Percentiles rank a stretch among this genome's conserved stretches.
Conservation (phyloP, 2,113 vertebrate species). For the Suncus etruscus region DNA sequence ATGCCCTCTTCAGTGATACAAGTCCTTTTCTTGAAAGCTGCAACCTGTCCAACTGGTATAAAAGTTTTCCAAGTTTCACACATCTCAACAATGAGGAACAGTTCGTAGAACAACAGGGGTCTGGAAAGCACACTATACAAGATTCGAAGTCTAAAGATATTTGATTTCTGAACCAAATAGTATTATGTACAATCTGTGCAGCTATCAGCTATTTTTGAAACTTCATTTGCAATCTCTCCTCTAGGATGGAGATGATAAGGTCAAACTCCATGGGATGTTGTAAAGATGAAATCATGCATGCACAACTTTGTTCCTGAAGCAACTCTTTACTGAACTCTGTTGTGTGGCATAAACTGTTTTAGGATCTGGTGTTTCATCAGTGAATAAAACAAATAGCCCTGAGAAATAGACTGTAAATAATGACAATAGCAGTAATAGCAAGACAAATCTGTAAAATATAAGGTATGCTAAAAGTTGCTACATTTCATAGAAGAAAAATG, state of each 20-base stretch:
- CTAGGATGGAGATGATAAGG: slow-evolving; percentile 32
- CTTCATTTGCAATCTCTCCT: neutral
- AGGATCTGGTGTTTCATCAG: slow-evolving; percentile 11
- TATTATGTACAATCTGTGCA: slow-evolving; percentile 23
- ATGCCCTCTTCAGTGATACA: neutral
- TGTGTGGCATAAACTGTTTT: neutral
- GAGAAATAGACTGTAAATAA: neutral
- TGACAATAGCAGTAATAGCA: neutral
- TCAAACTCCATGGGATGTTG: slow-evolving; percentile 6
- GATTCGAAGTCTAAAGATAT: slow-evolving; percentile 26
- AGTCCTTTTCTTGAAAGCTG: neutral
- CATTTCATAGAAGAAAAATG: neutral
- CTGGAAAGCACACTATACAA: neutral
- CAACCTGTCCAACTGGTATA: neutral
- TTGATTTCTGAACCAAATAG: slow-evolving; percentile 35
- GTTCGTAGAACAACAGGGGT: neutral
- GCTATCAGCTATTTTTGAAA: neutral
- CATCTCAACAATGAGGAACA: neutral
- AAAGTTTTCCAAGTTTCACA: slow-evolving; percentile 43
- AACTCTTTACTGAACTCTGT: neutral
- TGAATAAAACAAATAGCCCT: neutral
- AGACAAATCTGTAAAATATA: neutral
- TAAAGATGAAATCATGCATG: slow-evolving; percentile 25
- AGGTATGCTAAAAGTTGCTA: slow-evolving; percentile 5
- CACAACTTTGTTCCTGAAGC: neutral